These are phyloP conservation scores for Mesocricetus auratus DNA, from an alignment of 2,113 vertebrate genomes.

Conservation along the genomic window DNA sequence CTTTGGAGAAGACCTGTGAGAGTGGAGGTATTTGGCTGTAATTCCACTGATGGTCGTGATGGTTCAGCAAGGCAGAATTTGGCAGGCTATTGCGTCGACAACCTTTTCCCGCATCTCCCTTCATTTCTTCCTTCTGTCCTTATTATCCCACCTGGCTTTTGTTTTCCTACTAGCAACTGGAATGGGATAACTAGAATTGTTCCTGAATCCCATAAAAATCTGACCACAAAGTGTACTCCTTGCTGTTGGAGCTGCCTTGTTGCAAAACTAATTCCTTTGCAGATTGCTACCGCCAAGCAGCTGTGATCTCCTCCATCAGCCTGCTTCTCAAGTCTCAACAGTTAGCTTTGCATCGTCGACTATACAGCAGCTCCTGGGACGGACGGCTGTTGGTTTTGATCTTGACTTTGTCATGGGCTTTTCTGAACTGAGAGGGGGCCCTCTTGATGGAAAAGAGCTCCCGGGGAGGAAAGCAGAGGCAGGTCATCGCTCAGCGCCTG, in stretches of 20 bases:
- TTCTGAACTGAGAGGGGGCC: not conserved
- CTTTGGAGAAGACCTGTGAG: not conserved
- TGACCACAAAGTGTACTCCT: not conserved
- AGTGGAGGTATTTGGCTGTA: not conserved
- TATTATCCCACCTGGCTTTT: not conserved
- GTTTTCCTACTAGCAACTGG: conserved; percentile 4
- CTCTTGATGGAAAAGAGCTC: not conserved
- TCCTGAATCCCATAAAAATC: not conserved
- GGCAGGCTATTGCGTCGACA: not conserved
- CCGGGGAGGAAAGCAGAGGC: not conserved
- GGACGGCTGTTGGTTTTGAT: not conserved
- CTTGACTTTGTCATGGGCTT: conserved; percentile 60
- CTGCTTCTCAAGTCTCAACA: not conserved
- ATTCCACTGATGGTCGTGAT: not conserved
- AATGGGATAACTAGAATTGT: not conserved
- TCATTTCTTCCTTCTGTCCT: not conserved
- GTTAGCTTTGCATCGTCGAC: not conserved
- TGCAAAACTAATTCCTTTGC: conserved; percentile 34
- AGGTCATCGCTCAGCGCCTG: not conserved
- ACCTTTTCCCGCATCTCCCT: not conserved
- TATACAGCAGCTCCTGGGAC: fast-evolving
- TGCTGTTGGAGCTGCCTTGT: not conserved
- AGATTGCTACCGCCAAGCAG: not conserved
- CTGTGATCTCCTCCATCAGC: not conserved
- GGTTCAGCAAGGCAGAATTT: not conserved